Evolutionary conservation across 37 sponge, comb jelly and placozoan species (phyloP).

Genomic region (Dysidea cf. avara): DNA sequence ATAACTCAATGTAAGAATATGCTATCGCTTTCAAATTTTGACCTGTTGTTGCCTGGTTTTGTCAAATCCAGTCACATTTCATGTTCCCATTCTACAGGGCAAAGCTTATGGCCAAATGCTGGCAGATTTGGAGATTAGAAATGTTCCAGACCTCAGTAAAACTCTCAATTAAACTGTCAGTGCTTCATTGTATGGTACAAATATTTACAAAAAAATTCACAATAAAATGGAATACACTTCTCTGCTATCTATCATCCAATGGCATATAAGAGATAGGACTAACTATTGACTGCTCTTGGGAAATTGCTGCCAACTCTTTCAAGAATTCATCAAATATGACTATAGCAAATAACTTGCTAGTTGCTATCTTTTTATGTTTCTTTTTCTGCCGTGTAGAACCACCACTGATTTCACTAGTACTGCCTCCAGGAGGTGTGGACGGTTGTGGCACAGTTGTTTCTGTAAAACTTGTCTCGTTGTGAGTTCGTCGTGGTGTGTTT

Average conservation of each 20-base stretch:
- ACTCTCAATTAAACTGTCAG: too few species aligned
- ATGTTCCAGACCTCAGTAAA: background rate
- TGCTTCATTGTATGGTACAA: too few species aligned
- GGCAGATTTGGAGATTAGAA: slow-evolving; percentile 45
- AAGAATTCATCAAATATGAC: slow-evolving; percentile 83
- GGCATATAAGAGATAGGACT: slow-evolving; percentile 23
- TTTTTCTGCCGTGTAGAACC: background rate
- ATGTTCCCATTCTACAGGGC: slow-evolving; percentile 43
- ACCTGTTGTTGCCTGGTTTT: too few species aligned
- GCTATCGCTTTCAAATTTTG: background rate
- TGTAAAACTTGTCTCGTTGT: background rate
- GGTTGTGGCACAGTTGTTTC: too few species aligned
- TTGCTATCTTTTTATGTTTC: slow-evolving; percentile 52
- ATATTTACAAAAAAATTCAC: too few species aligned
- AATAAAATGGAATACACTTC: too few species aligned
- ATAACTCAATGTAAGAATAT: too few species aligned
- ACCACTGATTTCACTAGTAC: too few species aligned
- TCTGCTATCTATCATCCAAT: too few species aligned
- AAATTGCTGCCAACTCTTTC: slow-evolving; percentile 68
- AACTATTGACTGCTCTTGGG: slow-evolving; percentile 66
- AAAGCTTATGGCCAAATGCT: slow-evolving; percentile 89
- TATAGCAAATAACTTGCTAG: slow-evolving; percentile 67
- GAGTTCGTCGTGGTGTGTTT: background rate
- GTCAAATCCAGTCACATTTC: too few species aligned
- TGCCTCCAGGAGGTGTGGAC: too few species aligned